Base-by-base conservation (phyloP, 1,140 invertebrate species). In the Agrypnia vestita region DNA sequence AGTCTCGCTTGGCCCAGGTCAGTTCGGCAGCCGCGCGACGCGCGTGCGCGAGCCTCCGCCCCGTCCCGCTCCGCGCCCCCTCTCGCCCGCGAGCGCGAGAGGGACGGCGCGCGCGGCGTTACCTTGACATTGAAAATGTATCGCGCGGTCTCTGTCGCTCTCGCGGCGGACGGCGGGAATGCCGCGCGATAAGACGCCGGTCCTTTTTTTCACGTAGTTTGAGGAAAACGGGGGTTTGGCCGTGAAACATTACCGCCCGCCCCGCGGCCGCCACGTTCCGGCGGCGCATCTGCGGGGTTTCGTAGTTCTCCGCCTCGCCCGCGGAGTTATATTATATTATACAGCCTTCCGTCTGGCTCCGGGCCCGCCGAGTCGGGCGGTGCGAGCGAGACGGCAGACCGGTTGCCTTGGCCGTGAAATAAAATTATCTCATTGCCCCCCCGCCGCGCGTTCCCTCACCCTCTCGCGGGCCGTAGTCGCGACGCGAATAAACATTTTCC, bases 1-100 rank as follows among this genome's bases (percentile, higher is more conserved):
- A 47, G 64, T 80, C 69, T 79, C 69, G 76, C 82, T 80, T 83
- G 78, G 61, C 74, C 75, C 82, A 83, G 82, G 82, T 83, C 82
- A 83, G 82, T 78, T 61, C 59, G 35, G 77, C 76, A 71, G 17
- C 13, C 59, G 8, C 13, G 17, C 12, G 10, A 35, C 19, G 75
- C 78, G 67, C 67, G 49, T 79, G 67, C 64, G 56, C 55, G 49
- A 21, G 11, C 13, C 12, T 25, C 62, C 8, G 19, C 76, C 67
- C 61, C 61, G 43, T 15, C 69, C 53, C 53, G 53, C n/a, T 43
- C 71, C 21, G 44, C 71, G 19, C 51, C 19, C 71, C 0, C 71
- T 3, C 51, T 25, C 43, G 19, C 44, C 47, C 44, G 9, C 47
- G 46, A 43, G 62, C 44, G 71, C 75, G 76, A 79, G 21, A 6